Evolutionary conservation across 2,888 invertebrate genomes (phyloP), one percentile per base, ranked within the genome.

Genomic region (Terebella lapidaria): DNA sequence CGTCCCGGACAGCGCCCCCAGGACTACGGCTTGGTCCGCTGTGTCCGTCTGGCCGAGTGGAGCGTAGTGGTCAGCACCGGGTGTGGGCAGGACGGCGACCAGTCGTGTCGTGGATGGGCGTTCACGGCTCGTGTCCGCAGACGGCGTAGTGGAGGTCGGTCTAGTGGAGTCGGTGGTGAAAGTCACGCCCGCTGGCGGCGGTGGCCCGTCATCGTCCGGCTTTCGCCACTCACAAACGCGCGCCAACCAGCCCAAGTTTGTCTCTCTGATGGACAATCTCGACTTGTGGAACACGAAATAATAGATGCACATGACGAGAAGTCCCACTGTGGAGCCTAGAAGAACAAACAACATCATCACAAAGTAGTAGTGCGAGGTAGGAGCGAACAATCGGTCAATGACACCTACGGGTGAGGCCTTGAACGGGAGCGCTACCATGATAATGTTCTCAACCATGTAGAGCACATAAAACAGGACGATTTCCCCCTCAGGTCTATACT

Each of bases 401-500:
- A 0, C 20, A 20, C 28, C 30, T 4, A 49, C 42, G 18, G 56
- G 51, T 5, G 20, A 24, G n/a, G 28, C 15, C 20, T 29, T 35
- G 28, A 52, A 60, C 10, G 65, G 65, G 42, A 63, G 22, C 3
- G 51, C 22, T n/a, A 63, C 59, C 65, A 65, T 65, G 29, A 65
- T 20, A 5, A 65, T 55, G 35, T 65, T 65, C 57, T 65, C 65
- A 10, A 63, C 42, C 46, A 63, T 47, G 28, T 54, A 52, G 15
- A 65, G 51, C 3, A 49, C 49, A 42, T 63, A 65, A 59, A 53
- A 65, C 18, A 60, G 2, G 25, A 65, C 35, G 30, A 65, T 59
- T 52, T 65, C 65, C 2, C 65, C 65, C 45, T 65, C 65, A 2
- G 65, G 62, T 1, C 65, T 54, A 49, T 65, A 65, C 24, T 65